Base-by-base conservation (phyloP, 2,888 invertebrate species). In the Willowsia nigromaculata region DNA sequence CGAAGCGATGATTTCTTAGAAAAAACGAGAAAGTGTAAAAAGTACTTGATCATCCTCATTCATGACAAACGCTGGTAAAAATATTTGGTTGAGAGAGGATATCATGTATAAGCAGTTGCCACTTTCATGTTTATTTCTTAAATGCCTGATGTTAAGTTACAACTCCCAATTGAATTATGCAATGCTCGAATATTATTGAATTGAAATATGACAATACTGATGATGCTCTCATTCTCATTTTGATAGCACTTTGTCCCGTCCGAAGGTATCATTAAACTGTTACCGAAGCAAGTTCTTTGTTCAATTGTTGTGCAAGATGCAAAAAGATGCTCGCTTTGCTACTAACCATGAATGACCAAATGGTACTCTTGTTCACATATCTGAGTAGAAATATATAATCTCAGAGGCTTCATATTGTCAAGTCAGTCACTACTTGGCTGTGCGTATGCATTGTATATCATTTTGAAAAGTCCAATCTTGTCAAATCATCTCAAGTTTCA, bases 191-290 rank as follows among this genome's bases (percentile, higher is more conserved):
- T n/a, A n/a, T n/a, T 18, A 25, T 43, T 74, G 74, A 47, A 43
- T 47, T 25, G 3, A 68, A 59, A 59, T 65, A 65, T 43, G 71
- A 71, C 43, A 76, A 33, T 50, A 13, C 22, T n/a, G 18, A 74
- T 74, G 43, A 74, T 47, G 74, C 74, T 47, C 74, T 74, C 47
- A 74, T 76, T 76, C 53, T 22, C 71, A 71, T 50, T 76, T 76
- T 53, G 76, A 76, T 76, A 33, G 76, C 53, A 76, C 50, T 50
- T 53, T 76, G 30, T 76, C 76, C 9, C 27, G 30, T 37, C 25
- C 33, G 22, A 43, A 43, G 25, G 15, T 11, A 47, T 47, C 74
- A 74, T 74, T 74, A 74, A 47, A 30, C 30, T 62, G 30, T 47
- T 25, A n/a, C n/a, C 74, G 43, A 74, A 37, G 25, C 9, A 18